A percentile compares a stretch with the other conserved stretches of the same genome.
These are phyloP conservation scores for Ivindomyrus marchei DNA, from an alignment of 2,113 vertebrate species.

Conservation along the genomic window DNA sequence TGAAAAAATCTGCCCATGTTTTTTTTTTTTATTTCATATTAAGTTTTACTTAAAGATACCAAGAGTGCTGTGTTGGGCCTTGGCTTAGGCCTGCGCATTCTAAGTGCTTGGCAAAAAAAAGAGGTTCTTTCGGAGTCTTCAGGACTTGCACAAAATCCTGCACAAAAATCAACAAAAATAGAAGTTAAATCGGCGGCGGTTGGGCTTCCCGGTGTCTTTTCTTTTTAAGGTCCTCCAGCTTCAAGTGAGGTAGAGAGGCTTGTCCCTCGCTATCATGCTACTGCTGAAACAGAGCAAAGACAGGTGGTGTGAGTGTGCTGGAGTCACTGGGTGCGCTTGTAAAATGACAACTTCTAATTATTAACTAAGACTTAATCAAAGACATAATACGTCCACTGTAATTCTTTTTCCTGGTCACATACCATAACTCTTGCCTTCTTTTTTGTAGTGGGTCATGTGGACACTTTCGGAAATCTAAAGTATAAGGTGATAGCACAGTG, in stretches of 20 bases:
- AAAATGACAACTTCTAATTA: neutral
- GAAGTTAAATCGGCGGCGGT: slow-evolving; percentile 32
- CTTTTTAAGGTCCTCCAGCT: slow-evolving; percentile 48
- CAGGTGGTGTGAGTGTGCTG: neutral
- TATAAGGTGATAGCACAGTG: neutral
- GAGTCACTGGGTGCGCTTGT: neutral
- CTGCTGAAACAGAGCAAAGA: slow-evolving; percentile 47
- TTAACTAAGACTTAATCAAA: neutral
- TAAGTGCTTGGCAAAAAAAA: slow-evolving; percentile 63
- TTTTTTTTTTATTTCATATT: slow-evolving; percentile 16
- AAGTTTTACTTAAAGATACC: slow-evolving; percentile 56
- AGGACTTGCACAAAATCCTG: slow-evolving; percentile 62
- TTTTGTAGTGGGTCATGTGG: neutral
- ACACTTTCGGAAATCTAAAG: neutral
- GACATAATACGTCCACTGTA: neutral
- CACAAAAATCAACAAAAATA: slow-evolving; percentile 40
- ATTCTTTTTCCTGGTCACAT: neutral
- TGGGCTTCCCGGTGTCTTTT: slow-evolving; percentile 67
- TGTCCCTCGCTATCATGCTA: slow-evolving; percentile 96
- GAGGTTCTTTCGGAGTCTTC: slow-evolving; percentile 62
- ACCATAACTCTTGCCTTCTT: neutral
- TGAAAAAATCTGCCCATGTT: slow-evolving; percentile 27
- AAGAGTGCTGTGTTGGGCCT: slow-evolving; percentile 52
- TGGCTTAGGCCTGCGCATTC: slow-evolving; percentile 45
- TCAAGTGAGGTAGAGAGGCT: slow-evolving; percentile 99